Evolutionary conservation across 2,797 vertebrate genomes (phyloP), one percentile per base, ranked within the genome.

Genomic region (Chrysocyon brachyurus): DNA sequence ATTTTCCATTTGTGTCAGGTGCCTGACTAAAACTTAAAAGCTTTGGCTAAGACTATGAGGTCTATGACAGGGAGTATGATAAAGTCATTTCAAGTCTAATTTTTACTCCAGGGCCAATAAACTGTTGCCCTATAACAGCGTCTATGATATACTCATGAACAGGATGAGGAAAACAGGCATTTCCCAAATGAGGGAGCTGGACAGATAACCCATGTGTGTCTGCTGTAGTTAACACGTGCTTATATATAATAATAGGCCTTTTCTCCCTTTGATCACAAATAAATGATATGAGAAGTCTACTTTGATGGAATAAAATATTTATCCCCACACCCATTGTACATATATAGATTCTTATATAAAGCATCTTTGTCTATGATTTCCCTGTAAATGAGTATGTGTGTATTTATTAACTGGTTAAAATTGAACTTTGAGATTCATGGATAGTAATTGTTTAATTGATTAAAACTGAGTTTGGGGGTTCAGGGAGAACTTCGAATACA

Each of bases 381-480:
- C 12, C n/a, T 93, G 24, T 59, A 93, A 90, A 15, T 57, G 12
- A 5, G 87, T 87, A 4, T 87, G 1, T 57, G 28, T 68, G 33
- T 92, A 14, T 52, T 87, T 84, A 77, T 66, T 94, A 95, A 78
- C 68, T 89, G 10, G 91, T 56, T 94, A 90, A 70, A 84, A 73
- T 63, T 79, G 46, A 94, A 31, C 63, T 85, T 75, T 24, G 0
- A 7, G 36, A 31, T 78, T 92, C 40, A 59, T 57, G 36, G 21
- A 6, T 85, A 12, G 54, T 78, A n/a, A 78, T 19, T n/a, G 17
- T 77, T 66, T 94, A 95, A 78, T 57, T 93, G 12, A 91, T 56
- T 93, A 90, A 75, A 84, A 78, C 85, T 79, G 57, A 94, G 36
- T 73, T 91, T 72, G 8, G 0, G 12, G n/a, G 56, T 87, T 91